Evolutionary conservation across 2,113 vertebrate genomes (phyloP).

Genomic region (Sterna hirundo): DNA sequence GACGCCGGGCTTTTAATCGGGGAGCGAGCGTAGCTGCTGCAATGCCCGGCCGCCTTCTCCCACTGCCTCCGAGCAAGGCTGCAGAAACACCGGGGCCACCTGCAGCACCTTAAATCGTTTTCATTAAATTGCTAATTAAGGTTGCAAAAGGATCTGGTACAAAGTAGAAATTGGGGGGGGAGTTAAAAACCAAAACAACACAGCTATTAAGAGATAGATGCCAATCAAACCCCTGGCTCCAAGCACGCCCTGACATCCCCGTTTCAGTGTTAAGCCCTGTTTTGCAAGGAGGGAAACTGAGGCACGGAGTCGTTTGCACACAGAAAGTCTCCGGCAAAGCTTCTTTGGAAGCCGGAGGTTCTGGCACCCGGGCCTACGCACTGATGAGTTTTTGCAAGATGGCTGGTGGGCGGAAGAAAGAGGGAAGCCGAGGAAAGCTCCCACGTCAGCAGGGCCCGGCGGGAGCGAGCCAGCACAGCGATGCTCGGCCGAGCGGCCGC

Average conservation of each 20-base stretch:
- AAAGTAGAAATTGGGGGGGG: background rate
- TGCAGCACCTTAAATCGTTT: background rate
- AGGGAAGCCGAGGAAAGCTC: background rate
- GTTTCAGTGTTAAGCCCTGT: fast-evolving
- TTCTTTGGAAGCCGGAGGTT: fast-evolving
- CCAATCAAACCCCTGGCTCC: background rate
- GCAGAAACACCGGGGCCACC: background rate
- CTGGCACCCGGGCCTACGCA: background rate
- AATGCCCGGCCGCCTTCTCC: background rate
- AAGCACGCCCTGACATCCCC: background rate
- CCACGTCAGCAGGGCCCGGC: fast-evolving
- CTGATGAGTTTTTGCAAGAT: fast-evolving
- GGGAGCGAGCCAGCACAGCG: background rate
- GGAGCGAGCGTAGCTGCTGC: background rate
- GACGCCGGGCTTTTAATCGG: background rate
- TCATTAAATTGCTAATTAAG: background rate
- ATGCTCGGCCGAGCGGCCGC: background rate
- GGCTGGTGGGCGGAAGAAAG: background rate
- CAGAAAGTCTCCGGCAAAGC: background rate
- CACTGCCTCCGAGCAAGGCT: background rate
- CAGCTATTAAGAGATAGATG: background rate
- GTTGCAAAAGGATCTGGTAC: background rate
- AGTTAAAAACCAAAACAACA: fast-evolving
- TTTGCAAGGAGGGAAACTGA: background rate
- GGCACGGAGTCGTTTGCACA: background rate